Conservation (phyloP, 2,113 vertebrate species). For the Ailurus styani region DNA sequence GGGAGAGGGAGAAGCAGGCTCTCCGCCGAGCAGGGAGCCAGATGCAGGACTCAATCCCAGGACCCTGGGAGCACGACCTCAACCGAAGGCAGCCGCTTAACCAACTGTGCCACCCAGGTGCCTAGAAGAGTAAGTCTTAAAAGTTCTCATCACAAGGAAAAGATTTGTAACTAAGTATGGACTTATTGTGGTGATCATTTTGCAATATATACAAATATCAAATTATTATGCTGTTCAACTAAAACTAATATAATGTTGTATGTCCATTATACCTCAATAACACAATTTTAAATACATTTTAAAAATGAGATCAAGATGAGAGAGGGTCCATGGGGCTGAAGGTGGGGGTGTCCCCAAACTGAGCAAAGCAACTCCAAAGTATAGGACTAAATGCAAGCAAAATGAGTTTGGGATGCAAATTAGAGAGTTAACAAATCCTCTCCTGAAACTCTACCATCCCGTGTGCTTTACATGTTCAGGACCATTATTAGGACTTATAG, state of each 20-base stretch:
- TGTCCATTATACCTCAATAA: neutral
- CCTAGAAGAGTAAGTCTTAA: neutral
- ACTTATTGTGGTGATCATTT: neutral
- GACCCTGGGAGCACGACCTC: no score
- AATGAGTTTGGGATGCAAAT: neutral
- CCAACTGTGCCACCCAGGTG: no score
- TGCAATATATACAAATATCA: neutral
- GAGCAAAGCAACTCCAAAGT: neutral
- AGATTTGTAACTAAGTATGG: neutral
- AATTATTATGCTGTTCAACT: neutral
- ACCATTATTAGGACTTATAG: neutral
- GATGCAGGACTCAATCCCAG: no score
- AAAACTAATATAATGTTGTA: neutral
- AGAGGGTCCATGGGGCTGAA: fast-evolving
- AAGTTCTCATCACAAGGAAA: neutral
- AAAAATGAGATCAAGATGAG: neutral
- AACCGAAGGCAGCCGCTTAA: no score
- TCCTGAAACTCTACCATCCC: neutral
- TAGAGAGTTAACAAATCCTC: neutral
- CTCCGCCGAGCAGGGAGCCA: no score
- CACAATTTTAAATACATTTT: neutral
- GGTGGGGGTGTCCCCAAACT: neutral
- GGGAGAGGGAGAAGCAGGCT: no score
- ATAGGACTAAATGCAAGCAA: neutral
- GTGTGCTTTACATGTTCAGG: neutral